A percentile compares a stretch with the other conserved stretches of the same genome.
Conservation (phyloP, 2,113 vertebrate genomes). For the Sander vitreus region DNA sequence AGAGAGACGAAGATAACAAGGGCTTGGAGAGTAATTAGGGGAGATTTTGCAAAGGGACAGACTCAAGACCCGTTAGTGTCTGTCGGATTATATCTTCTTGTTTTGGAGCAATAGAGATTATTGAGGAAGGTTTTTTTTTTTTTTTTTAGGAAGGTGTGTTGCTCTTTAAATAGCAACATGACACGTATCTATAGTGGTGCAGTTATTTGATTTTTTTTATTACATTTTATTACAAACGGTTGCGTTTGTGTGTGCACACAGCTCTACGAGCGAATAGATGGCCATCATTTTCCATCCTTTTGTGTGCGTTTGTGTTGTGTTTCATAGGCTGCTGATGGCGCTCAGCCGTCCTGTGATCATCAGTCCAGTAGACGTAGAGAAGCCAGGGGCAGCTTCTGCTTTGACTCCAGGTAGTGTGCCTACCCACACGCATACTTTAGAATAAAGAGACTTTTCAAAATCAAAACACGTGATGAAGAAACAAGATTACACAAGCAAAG, state of each 20-base stretch:
- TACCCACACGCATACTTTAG: background rate
- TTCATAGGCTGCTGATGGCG: constrained; percentile 69
- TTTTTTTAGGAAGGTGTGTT: background rate
- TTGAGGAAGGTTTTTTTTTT: background rate
- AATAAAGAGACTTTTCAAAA: background rate
- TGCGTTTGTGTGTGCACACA: background rate
- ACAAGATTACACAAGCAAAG: background rate
- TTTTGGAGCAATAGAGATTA: background rate
- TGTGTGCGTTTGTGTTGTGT: constrained; percentile 16
- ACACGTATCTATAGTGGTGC: constrained; percentile 9
- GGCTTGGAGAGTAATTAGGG: constrained; percentile 63
- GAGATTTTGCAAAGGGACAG: constrained; percentile 40
- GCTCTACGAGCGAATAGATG: background rate
- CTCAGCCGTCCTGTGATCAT: constrained; percentile 78
- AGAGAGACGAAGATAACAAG: constrained; percentile 64
- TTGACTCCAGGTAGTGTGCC: constrained; percentile 80
- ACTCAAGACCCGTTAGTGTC: constrained; percentile 40
- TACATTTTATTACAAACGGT: background rate
- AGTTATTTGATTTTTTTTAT: background rate
- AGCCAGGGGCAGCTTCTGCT: constrained; percentile 82
- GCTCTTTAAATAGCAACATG: constrained; percentile 48
- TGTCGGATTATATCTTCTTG: constrained; percentile 14
- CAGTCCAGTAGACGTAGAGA: constrained; percentile 68
- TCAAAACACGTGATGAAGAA: background rate
- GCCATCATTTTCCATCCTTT: background rate